Base-by-base conservation (phyloP, 2,888 invertebrate genomes). In the Harmothoe impar region DNA sequence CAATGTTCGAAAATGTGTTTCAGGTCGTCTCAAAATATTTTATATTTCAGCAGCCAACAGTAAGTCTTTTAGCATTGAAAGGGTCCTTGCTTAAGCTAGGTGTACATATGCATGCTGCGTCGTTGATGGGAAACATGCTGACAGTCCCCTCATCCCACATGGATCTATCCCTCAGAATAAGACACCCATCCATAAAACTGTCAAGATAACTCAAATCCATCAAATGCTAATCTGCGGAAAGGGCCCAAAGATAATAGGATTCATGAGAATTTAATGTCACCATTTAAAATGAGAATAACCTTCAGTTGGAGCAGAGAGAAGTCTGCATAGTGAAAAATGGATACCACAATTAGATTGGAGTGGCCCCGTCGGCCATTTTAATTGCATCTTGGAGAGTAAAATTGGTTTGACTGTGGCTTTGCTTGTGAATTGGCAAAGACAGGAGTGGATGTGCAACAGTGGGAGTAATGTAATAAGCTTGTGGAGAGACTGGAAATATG, bases 141-240 rank as follows among this genome's bases (percentile, higher is more conserved):
- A 68, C 20, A n/a, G n/a, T 68, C 68, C 68, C 68, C 5, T 68
- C n/a, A 15, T n/a, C 15, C 5, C n/a, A n/a, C 12, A 5, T 7
- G 7, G 68, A 68, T n/a, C 68, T 68, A n/a, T 68, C 68, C 68
- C n/a, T 5, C 17, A 68, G 20, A 68, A 68, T 68, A 68, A 12
- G 7, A 68, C 12, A 7, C 68, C n/a, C 68, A 68, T 68, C 68
- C 15, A 68, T 68, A 68, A 68, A 7, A 68, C 68, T n/a, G 68
- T 68, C 5, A 68, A 15, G 12, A 68, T 68, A n/a, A 68, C n/a
- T 68, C 68, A n/a, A n/a, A 5, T 68, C 68, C 68, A 68, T 68
- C n/a, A 68, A 68, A 68, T 68, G 5, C 68, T 68, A 68, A 68
- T 68, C 68, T 15, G 68, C n/a, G 68, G 68, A 68, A 68, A 5